These are phyloP conservation scores for Mesaphorura yosii DNA, from an alignment of 1,140 invertebrate species.

Conservation along the genomic window DNA sequence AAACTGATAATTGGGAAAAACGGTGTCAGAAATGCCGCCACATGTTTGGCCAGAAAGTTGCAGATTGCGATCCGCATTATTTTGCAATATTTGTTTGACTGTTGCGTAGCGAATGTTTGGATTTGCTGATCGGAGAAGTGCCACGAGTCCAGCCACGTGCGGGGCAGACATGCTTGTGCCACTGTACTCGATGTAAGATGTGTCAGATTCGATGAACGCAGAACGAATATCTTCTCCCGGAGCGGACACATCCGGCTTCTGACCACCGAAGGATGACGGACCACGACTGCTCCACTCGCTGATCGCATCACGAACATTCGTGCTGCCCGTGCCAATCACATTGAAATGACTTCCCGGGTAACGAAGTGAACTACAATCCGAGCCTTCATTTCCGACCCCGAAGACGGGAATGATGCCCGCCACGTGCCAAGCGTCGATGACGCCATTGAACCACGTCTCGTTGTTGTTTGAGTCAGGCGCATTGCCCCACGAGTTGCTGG, in stretches of 20 bases:
- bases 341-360: conserved; percentile 1
- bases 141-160: background rate
- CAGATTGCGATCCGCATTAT: background rate
- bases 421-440: background rate
- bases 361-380: background rate
- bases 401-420: background rate
- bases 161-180: background rate
- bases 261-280: background rate
- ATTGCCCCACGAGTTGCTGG: background rate
- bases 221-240: conserved; percentile 2
- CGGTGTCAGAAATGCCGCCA: background rate
- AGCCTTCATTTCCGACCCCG: conserved; percentile 3
- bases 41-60: background rate
- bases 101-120: background rate
- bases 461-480: background rate
- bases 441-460: background rate
- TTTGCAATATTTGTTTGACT: background rate
- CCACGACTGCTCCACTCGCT: background rate
- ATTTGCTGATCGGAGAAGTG: background rate
- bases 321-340: conserved; percentile 3
- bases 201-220: background rate
- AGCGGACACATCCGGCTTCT: conserved; percentile 2
- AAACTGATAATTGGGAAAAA: conserved; percentile 5
- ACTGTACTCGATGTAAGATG: background rate
- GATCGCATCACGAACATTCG: background rate